These are phyloP conservation scores for Drosophila lacicola DNA, from an alignment of 2,888 invertebrate species.

Conservation along the genomic window DNA sequence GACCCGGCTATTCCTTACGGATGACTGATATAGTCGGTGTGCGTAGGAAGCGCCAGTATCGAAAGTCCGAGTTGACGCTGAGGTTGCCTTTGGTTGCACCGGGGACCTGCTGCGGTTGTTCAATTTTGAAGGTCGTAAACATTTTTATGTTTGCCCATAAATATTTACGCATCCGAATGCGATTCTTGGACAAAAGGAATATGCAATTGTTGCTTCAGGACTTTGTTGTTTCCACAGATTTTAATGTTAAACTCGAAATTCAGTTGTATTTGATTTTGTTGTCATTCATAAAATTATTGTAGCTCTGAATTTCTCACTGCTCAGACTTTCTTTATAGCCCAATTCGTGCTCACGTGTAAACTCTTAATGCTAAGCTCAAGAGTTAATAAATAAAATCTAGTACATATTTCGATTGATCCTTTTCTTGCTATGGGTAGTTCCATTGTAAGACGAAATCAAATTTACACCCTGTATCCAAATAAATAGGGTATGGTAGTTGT, in stretches of 20 bases:
- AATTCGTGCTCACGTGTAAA: background rate
- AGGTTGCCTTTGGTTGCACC: background rate
- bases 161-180: constrained; percentile 68
- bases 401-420: too few relatives aligned
- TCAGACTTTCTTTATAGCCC: background rate
- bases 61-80: background rate
- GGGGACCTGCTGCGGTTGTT: constrained; percentile 54
- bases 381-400: too few relatives aligned
- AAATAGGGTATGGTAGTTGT: too few relatives aligned
- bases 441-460: too few relatives aligned
- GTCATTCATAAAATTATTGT: background rate
- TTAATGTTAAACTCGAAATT: constrained; percentile 25
- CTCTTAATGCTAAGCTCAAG: too few relatives aligned
- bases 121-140: constrained; percentile 78
- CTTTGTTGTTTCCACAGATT: constrained; percentile 20
- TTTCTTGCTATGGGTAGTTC: too few relatives aligned
- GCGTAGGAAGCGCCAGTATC: constrained; percentile 44
- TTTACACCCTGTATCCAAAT: too few relatives aligned
- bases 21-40: constrained; percentile 48
- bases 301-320: background rate
- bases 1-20: constrained; percentile 50
- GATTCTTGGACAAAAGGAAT: constrained; percentile 39
- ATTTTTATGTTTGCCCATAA: constrained; percentile 75
- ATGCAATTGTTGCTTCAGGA: constrained; percentile 41
- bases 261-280: constrained; percentile 19